Evolutionary conservation across 2,888 invertebrate species (phyloP), one percentile per base, ranked within the genome.

Genomic region (Norana najaformis): DNA sequence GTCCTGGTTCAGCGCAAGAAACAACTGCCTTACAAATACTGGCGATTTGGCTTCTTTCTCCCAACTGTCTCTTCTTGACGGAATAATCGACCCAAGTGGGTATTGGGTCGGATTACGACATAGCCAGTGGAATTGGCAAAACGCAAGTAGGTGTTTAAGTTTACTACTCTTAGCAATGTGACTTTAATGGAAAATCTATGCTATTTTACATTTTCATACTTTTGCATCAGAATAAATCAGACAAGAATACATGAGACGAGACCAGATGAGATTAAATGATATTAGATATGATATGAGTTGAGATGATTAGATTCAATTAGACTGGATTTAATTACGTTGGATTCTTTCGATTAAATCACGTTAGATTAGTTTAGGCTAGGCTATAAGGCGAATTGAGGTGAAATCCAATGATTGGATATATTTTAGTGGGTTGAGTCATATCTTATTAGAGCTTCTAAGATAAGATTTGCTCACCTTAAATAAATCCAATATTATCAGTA

Each of bases 341-440:
- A n/a, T n/a, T n/a, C n/a, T n/a, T n/a, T n/a, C n/a, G n/a, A n/a
- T n/a, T n/a, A n/a, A n/a, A 6, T 69, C 11, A 30, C 30, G 30
- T 69, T 69, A n/a, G 69, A 8, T 69, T n/a, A 5, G 20, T 6
- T 23, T 20, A 47, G 23, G 47, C 23, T 47, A 23, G 23, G 47
- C 23, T 47, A 23, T 1, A 23, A 47, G 20, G 47, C 11, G 23
- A 23, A 11, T 5, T 47, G 6, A 47, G 20, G 47, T 47, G 23
- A 47, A 23, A 11, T 47, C 23, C 4, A 23, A 23, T 47, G 47
- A 6, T 47, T 11, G 47, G 30, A n/a, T 69, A n/a, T 2, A 69
- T 69, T n/a, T n/a, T 0, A 69, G 5, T 0, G n/a, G 8, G n/a
- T n/a, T n/a, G n/a, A 1, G 0, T n/a, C 11, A 4, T 6, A n/a